phyloP scores from a whole-genome alignment of 2,888 invertebrate genomes.

The Nesidiocoris tenuis region DNA sequence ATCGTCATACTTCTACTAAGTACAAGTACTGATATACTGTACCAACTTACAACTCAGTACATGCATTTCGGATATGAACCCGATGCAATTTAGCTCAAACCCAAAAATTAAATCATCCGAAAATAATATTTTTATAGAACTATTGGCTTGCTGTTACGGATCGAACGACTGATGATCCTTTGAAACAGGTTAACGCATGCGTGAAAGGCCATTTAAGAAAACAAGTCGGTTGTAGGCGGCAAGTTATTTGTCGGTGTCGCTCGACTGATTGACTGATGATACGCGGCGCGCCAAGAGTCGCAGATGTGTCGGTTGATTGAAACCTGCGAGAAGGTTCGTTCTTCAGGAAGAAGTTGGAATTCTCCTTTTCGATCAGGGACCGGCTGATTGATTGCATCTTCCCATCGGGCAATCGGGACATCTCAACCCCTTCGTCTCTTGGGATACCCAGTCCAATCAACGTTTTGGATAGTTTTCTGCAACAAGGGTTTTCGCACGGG shows the following conservation, averaged over 20 bases:
- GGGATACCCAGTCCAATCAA: conserved; percentile 34
- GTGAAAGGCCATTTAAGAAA: too few relatives aligned
- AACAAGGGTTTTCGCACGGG: neutral
- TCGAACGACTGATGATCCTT: too few relatives aligned
- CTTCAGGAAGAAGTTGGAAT: neutral
- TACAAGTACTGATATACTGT: too few relatives aligned
- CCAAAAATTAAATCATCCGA: too few relatives aligned
- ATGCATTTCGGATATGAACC: too few relatives aligned
- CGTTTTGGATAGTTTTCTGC: conserved; percentile 1
- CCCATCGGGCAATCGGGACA: neutral
- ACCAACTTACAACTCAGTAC: too few relatives aligned
- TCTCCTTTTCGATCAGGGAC: conserved; percentile 31
- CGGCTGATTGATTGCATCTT: conserved; percentile 44
- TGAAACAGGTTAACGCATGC: too few relatives aligned
- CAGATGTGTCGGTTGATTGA: conserved; percentile 42
- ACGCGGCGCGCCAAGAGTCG: conserved; percentile 22
- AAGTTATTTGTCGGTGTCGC: conserved; percentile 35
- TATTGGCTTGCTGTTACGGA: too few relatives aligned
- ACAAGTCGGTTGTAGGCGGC: neutral
- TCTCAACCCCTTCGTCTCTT: conserved; percentile 16
- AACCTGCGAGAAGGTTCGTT: conserved; percentile 35
- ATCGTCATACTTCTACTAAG: too few relatives aligned
- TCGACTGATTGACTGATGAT: conserved; percentile 39
- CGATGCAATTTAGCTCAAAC: too few relatives aligned
- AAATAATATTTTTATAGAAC: too few relatives aligned